These are phyloP conservation scores for Colletes gigas DNA, from an alignment of 1,140 invertebrate species.

Conservation along the genomic window DNA sequence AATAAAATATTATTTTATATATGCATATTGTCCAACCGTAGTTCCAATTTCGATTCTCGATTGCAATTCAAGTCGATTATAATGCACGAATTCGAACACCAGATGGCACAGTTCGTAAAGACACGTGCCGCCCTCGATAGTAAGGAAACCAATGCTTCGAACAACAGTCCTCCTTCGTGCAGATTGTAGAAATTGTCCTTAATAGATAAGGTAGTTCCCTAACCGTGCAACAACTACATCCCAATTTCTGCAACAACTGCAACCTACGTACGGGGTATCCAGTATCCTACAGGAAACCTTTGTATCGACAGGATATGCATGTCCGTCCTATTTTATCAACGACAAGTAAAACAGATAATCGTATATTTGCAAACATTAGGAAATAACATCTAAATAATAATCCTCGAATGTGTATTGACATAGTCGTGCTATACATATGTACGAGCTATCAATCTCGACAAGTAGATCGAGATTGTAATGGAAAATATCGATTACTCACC, in stretches of 20 bases:
- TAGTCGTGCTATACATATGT: too few relatives aligned
- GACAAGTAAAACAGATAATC: too few relatives aligned
- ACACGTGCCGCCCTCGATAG: slow-evolving; percentile 30
- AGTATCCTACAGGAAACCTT: neutral
- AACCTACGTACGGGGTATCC: too few relatives aligned
- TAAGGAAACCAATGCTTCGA: neutral
- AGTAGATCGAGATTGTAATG: neutral
- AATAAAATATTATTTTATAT: neutral
- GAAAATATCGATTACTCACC: neutral
- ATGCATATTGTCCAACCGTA: neutral
- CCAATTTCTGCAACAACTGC: neutral
- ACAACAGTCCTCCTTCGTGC: neutral
- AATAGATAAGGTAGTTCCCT: slow-evolving; percentile 46
- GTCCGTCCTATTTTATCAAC: neutral
- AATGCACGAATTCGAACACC: neutral
- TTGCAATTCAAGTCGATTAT: neutral
- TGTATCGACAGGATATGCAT: slow-evolving; percentile 9
- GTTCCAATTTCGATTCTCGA: neutral
- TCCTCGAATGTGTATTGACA: neutral
- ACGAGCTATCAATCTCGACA: neutral
- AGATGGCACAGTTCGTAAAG: slow-evolving; percentile 11
- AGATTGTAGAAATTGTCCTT: neutral
- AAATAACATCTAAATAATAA: neutral
- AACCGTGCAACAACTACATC: neutral
- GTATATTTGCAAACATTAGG: neutral